These are phyloP conservation scores for Oreotragus oreotragus DNA, from an alignment of 2,113 vertebrate genomes.

Conservation along the genomic window DNA sequence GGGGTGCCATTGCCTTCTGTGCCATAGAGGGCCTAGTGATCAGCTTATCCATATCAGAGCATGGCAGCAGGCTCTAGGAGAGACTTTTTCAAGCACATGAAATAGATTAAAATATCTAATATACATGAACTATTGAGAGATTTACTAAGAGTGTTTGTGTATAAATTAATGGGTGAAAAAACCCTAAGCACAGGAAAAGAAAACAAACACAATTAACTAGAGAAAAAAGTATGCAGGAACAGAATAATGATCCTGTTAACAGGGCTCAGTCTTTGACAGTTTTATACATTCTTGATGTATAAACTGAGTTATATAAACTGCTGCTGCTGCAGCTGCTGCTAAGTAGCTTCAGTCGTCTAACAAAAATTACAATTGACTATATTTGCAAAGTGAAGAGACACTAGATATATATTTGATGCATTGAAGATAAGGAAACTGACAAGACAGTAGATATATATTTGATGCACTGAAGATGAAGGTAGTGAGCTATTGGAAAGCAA, in stretches of 20 bases:
- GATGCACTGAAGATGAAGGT: neutral
- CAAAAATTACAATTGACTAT: neutral
- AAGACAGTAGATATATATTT: neutral
- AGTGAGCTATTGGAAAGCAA: neutral
- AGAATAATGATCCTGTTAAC: neutral
- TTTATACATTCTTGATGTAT: neutral
- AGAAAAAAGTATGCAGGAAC: neutral
- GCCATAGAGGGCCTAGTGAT: neutral
- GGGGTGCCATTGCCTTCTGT: no score
- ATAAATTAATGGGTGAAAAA: neutral
- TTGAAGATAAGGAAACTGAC: neutral
- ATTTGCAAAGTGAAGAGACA: neutral
- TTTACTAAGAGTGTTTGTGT: neutral
- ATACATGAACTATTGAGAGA: neutral
- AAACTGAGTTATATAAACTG: neutral
- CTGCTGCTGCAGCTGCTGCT: neutral
- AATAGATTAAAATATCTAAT: neutral
- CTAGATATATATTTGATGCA: neutral
- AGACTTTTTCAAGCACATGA: neutral
- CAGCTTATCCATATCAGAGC: neutral
- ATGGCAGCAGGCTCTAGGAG: neutral
- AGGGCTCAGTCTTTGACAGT: neutral
- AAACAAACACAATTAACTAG: neutral
- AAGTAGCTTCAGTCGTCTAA: neutral
- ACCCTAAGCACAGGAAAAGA: neutral